phyloP scores from a whole-genome alignment of 2,888 invertebrate species.

The Mythimna lalbum region DNA sequence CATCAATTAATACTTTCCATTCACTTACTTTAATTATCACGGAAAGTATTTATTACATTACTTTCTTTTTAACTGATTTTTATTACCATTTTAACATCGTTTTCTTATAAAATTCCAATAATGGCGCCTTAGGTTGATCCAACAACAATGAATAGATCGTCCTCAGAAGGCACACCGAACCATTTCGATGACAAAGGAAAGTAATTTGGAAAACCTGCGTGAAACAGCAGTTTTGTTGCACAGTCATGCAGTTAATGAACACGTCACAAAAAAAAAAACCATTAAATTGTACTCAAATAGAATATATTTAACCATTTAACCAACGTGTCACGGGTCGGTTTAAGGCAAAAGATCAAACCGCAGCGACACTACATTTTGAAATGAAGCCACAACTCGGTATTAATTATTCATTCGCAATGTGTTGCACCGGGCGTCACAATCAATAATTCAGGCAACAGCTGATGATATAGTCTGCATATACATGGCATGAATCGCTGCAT shows the following conservation, averaged over 20 bases:
- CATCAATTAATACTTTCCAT: slow-evolving; percentile 35
- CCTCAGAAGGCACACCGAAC: slow-evolving; percentile 65
- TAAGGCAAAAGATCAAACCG: slow-evolving; percentile 61
- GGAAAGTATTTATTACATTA: slow-evolving; percentile 23
- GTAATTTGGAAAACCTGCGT: slow-evolving; percentile 75
- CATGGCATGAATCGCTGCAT: slow-evolving; percentile 61
- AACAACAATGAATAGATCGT: slow-evolving; percentile 64
- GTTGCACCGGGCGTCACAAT: slow-evolving; percentile 64
- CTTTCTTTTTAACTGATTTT: slow-evolving; percentile 11
- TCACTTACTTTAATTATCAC: slow-evolving; percentile 19
- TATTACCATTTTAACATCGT: slow-evolving; percentile 11
- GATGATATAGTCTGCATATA: slow-evolving; percentile 55
- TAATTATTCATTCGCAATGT: slow-evolving; percentile 70
- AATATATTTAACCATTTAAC: slow-evolving; percentile 43
- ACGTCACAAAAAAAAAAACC: slow-evolving; percentile 62
- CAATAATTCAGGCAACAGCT: slow-evolving; percentile 71
- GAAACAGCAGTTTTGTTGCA: slow-evolving; percentile 69
- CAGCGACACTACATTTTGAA: slow-evolving; percentile 59
- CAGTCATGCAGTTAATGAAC: slow-evolving; percentile 75
- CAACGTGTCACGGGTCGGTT: slow-evolving; percentile 32
- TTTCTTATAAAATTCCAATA: slow-evolving; percentile 44
- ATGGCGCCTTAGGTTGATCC: slow-evolving; percentile 55
- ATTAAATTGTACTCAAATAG: slow-evolving; percentile 58
- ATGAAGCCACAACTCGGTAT: slow-evolving; percentile 64
- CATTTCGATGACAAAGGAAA: slow-evolving; percentile 78